Evolutionary conservation across 2,888 invertebrate genomes (phyloP), one percentile per base, ranked within the genome.

Genomic region (Latrodectus hesperus): DNA sequence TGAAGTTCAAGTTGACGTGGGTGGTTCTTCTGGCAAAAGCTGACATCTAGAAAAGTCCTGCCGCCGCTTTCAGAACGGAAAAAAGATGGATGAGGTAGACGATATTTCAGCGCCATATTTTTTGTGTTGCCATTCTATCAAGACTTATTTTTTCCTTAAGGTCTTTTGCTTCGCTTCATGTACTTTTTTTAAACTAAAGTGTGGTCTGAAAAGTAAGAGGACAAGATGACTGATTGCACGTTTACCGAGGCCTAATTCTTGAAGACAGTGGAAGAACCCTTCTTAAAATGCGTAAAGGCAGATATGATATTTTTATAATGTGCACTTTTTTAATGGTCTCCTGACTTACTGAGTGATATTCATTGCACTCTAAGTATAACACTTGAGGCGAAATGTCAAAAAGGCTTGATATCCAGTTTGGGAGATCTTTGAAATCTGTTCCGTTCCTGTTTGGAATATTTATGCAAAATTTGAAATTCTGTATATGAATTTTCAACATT

Each of bases 161-260:
- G 16, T 55, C 26, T 55, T 14, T 26, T 73, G 49, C 17, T 64
- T 70, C 64, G 52, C 55, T 84, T 72, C 60, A 81, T 74, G 71
- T 75, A 55, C 22, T 75, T 72, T 84, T 77, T 74, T 74, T 77
- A 53, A 22, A 16, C 52, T 26, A 12, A 55, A 53, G 68, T 49
- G 79, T 80, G 80, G 17, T 68, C 70, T 70, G 75, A 53, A 80
- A 80, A 80, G 75, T 52, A 75, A 78, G 53, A 14, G 60, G 68
- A 79, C 64, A 76, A 81, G 81, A 86, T 86, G 86, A 86, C 86
- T 81, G 86, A 86, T 86, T 86, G 67, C 81, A 72, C 80, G 81
- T 86, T 81, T 86, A 81, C 76, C 72, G 75, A 81, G 76, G 86
- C 81, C 64, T 86, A 86, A 86, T 86, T 86, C 86, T 77, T 67